Percentiles rank a stretch among this genome's conserved stretches.
Evolutionary conservation across 2,113 vertebrate genomes (phyloP).

Genomic region (Galemys pyrenaicus): DNA sequence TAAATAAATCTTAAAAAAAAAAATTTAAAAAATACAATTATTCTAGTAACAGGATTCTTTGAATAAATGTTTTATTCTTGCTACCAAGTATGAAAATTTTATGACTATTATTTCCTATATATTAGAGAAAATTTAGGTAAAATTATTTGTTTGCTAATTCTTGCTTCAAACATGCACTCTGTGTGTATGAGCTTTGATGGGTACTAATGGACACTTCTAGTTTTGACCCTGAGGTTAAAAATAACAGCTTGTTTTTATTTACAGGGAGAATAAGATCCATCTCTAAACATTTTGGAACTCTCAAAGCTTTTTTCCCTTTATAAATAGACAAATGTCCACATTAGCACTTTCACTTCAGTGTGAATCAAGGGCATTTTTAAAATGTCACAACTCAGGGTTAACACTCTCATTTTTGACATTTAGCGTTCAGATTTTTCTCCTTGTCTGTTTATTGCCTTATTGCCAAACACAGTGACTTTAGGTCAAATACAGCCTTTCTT

Average conservation of each 20-base stretch:
- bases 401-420: conserved; percentile 71
- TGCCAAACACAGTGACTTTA: conserved; percentile 31
- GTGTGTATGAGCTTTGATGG: neutral
- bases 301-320: conserved; percentile 27
- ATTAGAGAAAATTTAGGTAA: conserved; percentile 29
- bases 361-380: conserved; percentile 71
- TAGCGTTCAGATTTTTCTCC: conserved; percentile 61
- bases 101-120: conserved; percentile 15
- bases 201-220: conserved; percentile 45
- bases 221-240: conserved; percentile 64
- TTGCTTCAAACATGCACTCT: conserved; percentile 27
- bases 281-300: conserved; percentile 61
- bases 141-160: conserved; percentile 12
- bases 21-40: neutral
- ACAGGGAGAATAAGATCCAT: conserved; percentile 61
- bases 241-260: conserved; percentile 56
- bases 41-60: neutral
- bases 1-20: no score
- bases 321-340: conserved; percentile 74
- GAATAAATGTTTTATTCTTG: neutral
- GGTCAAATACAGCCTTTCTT: conserved; percentile 46
- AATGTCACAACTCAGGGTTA: conserved; percentile 69
- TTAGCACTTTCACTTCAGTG: conserved; percentile 72
- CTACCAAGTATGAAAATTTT: neutral
- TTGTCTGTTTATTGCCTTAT: conserved; percentile 67